Conservation (phyloP, 1,140 invertebrate genomes). For the Tetramorium simillimum region DNA sequence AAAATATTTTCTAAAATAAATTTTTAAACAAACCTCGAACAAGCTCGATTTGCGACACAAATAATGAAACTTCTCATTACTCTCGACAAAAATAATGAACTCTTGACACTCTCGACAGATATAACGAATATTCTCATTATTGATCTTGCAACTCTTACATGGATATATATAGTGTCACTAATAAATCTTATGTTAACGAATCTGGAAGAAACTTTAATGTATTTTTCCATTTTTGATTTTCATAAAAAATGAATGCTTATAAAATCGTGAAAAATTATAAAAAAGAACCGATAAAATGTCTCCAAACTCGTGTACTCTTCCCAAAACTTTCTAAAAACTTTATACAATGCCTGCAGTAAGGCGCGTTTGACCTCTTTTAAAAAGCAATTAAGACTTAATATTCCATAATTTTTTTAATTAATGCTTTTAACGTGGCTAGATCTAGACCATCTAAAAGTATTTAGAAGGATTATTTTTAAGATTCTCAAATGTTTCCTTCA, state of each 20-base stretch:
- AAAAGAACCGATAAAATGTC: background rate
- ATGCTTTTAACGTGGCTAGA: background rate
- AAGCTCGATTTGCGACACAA: background rate
- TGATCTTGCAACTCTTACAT: background rate
- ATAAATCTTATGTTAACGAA: slow-evolving; percentile 18
- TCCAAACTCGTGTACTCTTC: background rate
- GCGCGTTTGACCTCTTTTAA: slow-evolving; percentile 6
- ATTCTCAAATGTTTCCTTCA: background rate
- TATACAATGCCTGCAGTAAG: background rate
- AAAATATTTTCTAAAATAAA: background rate
- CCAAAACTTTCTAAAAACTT: slow-evolving; percentile 21
- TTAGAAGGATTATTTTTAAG: background rate
- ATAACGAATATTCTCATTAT: background rate
- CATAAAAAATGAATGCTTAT: background rate
- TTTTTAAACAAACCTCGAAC: background rate
- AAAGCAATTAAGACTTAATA: slow-evolving; percentile 4
- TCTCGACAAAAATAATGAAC: background rate
- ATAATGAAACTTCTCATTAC: background rate
- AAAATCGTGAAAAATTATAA: slow-evolving; percentile 9
- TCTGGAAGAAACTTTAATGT: background rate
- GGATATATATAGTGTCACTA: background rate
- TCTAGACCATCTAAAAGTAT: background rate
- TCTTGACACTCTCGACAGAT: background rate
- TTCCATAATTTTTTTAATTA: slow-evolving; percentile 32
- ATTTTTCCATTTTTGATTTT: background rate